Base-by-base conservation (phyloP, 2,113 vertebrate species). In the Forbesichthys papilliferus region DNA sequence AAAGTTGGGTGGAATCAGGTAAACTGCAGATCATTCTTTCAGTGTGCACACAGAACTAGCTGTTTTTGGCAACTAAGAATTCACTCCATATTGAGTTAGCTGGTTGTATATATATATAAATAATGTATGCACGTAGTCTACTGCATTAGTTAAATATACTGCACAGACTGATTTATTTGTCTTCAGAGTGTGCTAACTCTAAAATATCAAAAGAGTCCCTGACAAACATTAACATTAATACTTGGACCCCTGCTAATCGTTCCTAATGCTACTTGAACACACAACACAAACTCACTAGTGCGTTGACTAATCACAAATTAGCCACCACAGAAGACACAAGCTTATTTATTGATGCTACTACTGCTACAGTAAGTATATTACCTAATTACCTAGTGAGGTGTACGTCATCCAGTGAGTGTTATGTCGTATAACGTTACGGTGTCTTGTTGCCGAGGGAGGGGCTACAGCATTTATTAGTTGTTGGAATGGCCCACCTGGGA, bases 401-500 rank as follows among this genome's bases (percentile, higher is more conserved):
- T 66, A 27, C 11, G 78, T 77, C 75, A 77, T 58, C 27, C 0
- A n/a, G 46, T 65, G 74, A 58, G 79, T 85, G 78, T 83, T 82
- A 82, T 80, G 48, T 66, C 74, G 56, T 74, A 77, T 80, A 75
- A 84, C 60, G 64, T 72, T 68, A 77, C 11, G 73, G 66, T 60
- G 64, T 75, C 69, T 65, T 75, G 69, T 70, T 63, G 74, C 73
- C 46, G 72, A 48, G 77, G 78, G 60, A 78, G 79, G 71, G 78
- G 46, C 66, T 81, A 53, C 83, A 79, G 75, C 86, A 86, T 89
- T 89, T 89, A 89, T 89, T 87, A 74, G 82, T 56, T 81, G 85
- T 79, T 81, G 66, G 78, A 89, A 85, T 79, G 68, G 79, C 81
- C 74, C 90, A 88, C 87, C 80, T 86, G 85, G 86, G 86, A 88